phyloP scores from a whole-genome alignment of 2,888 invertebrate species.

The Dryomyza anilis region DNA sequence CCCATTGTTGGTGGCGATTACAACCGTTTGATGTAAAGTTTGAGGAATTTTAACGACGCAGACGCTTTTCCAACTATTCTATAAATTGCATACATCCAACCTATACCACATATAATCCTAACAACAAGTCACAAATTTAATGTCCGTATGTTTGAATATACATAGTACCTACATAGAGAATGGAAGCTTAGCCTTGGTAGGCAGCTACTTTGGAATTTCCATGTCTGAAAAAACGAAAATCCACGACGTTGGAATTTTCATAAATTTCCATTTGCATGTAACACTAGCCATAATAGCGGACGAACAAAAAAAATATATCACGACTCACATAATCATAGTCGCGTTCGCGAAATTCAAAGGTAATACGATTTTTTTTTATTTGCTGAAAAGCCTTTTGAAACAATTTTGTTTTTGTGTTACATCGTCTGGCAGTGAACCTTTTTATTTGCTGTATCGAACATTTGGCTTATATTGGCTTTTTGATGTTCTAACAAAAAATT shows the following conservation, averaged over 20 bases:
- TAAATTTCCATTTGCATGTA: conserved; percentile 44
- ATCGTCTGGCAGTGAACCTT: no score
- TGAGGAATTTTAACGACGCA: conserved; percentile 57
- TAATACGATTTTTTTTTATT: conserved; percentile 19
- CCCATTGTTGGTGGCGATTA: conserved; percentile 36
- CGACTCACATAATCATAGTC: conserved; percentile 19
- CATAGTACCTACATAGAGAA: no score
- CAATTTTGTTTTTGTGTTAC: conserved; percentile 6
- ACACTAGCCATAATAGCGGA: conserved; percentile 1
- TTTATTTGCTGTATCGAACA: neutral
- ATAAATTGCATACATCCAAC: neutral
- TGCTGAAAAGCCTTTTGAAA: neutral
- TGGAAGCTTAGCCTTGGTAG: no score
- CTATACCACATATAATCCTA: neutral
- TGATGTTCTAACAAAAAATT: neutral
- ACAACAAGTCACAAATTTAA: no score
- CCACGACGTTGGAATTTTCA: conserved; percentile 39
- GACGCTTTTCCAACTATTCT: conserved; percentile 50
- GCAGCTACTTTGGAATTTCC: conserved; percentile 16
- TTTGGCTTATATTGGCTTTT: neutral
- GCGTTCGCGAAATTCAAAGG: conserved; percentile 26
- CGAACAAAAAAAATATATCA: conserved; percentile 2
- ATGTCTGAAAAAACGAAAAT: conserved; percentile 3
- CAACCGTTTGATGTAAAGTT: conserved; percentile 29
- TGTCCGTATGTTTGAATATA: no score